These are phyloP conservation scores for Ailuropoda melanoleuca DNA, from an alignment of 2,113 vertebrate genomes.

Conservation along the genomic window DNA sequence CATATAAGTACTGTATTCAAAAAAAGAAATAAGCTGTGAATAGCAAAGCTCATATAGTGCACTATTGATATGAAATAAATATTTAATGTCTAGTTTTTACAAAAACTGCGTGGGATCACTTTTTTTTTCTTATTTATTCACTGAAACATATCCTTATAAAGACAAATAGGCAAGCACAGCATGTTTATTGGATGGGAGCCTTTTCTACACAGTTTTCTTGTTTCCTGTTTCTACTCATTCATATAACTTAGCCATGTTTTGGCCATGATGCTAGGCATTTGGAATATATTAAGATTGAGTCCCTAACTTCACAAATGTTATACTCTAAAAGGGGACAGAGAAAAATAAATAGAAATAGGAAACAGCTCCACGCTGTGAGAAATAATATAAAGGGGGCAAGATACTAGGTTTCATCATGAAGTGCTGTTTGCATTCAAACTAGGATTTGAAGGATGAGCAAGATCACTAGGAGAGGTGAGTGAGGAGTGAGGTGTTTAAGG, in stretches of 20 bases:
- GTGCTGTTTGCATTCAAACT: not conserved
- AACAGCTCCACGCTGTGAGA: not conserved
- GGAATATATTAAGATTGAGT: not conserved
- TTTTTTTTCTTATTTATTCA: constrained; percentile 7
- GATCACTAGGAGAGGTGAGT: not conserved
- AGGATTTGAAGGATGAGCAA: not conserved
- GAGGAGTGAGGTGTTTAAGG: not conserved
- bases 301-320: not conserved
- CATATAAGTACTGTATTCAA: not conserved
- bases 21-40: constrained; percentile 23
- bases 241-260: not conserved
- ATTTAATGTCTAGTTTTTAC: constrained; percentile 11
- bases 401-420: not conserved
- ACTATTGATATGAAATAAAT: not conserved
- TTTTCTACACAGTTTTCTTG: not conserved
- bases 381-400: not conserved
- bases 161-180: not conserved
- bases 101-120: not conserved
- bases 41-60: not conserved
- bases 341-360: not conserved
- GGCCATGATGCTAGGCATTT: not conserved
- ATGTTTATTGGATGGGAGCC: not conserved
- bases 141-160: not conserved
- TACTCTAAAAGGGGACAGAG: not conserved
- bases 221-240: not conserved